Evolutionary conservation across 2,888 invertebrate genomes (phyloP).

Genomic region (Entomobrya proxima): DNA sequence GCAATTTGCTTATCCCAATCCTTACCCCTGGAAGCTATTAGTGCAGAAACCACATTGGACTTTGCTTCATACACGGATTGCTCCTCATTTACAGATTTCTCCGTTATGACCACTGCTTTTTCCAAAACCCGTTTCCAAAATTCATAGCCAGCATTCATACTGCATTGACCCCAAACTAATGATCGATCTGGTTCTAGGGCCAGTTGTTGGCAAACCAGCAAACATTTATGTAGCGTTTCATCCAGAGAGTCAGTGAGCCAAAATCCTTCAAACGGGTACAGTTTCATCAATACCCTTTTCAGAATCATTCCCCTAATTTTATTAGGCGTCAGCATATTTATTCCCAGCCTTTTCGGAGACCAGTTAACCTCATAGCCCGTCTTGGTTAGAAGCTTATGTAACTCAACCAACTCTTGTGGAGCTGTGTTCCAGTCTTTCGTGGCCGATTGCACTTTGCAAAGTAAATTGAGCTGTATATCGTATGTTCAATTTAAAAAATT

Average conservation of each 20-base stretch:
- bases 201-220: slow-evolving; percentile 47
- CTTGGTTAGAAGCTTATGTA: background rate
- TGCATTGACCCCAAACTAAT: slow-evolving; percentile 46
- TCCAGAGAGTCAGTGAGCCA: slow-evolving; percentile 41
- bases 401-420: slow-evolving; percentile 9
- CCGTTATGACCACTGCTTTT: background rate
- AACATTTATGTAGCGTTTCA: slow-evolving; percentile 39
- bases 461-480: slow-evolving; percentile 4
- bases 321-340: slow-evolving; percentile 48
- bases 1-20: slow-evolving; percentile 57
- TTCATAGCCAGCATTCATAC: slow-evolving; percentile 19
- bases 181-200: background rate
- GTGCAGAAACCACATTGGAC: slow-evolving; percentile 17
- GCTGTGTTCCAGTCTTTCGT: slow-evolving; percentile 38
- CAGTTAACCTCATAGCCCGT: slow-evolving; percentile 30
- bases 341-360: slow-evolving; percentile 39
- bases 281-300: slow-evolving; percentile 44
- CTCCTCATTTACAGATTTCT: background rate
- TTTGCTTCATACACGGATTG: background rate
- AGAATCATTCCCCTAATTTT: slow-evolving; percentile 39
- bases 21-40: slow-evolving; percentile 35
- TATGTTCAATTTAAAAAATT: too few relatives aligned
- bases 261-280: slow-evolving; percentile 47
- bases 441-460: slow-evolving; percentile 47
- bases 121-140: slow-evolving; percentile 37